Base-by-base conservation (phyloP, 2,113 vertebrate species). In the Coptodon bakossiorum region DNA sequence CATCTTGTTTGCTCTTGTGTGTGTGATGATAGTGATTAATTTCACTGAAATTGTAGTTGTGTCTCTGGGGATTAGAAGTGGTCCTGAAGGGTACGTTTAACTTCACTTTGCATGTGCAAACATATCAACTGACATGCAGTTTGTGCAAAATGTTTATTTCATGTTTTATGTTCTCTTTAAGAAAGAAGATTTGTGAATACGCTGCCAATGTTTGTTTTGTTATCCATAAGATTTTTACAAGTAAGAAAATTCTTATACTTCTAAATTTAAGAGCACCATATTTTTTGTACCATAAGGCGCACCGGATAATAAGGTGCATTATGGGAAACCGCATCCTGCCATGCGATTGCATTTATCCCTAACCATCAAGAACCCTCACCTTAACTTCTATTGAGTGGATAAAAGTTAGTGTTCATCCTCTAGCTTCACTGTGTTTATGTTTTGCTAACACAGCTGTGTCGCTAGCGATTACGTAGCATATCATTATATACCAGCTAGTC, bases 21-120 rank as follows among this genome's bases (percentile, higher is more conserved):
- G 14, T 63, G 81, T 57, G 48, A 19, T 71, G n/a, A 9, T 68
- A n/a, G 16, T 1, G 10, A 22, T 83, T 24, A 17, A 57, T 38
- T 31, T 31, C 2, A 27, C 85, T 19, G 43, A 81, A 52, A 31
- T 38, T 29, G 3, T 86, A 11, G 31, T 92, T 2, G 2, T 19
- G 11, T 34, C 5, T 50, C 29, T 92, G n/a, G 36, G 73, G 3
- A 14, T 92, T 1, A 81, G 40, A 88, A 73, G 45, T 19, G 88
- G 76, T 84, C 89, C 90, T 83, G 59, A 92, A 59, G 78, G 89
- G 93, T 94, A 79, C 78, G 80, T 87, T 59, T 2, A 80, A 27
- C 4, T 45, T 7, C 2, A 10, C 16, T 56, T 6, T 63, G 29
- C 9, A 19, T 19, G 52, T 9, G 4, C 59, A 14, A 80, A 45